These are phyloP conservation scores for Lathamus discolor DNA, from an alignment of 2,113 vertebrate genomes.

Conservation along the genomic window DNA sequence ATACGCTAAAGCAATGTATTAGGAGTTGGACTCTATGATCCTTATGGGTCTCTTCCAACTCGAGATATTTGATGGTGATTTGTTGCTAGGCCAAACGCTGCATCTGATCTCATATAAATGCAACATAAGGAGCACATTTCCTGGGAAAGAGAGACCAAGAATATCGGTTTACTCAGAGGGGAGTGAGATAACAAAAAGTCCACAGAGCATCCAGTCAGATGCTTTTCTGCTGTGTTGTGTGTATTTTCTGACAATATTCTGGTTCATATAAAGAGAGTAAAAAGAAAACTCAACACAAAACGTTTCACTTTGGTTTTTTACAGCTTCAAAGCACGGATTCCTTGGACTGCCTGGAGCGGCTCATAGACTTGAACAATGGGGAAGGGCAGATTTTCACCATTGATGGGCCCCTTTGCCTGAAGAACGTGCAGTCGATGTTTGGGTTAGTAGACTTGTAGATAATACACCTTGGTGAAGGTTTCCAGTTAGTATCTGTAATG, in stretches of 20 bases:
- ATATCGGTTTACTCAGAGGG: background rate
- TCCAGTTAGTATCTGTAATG: background rate
- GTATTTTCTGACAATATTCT: background rate
- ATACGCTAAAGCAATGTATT: background rate
- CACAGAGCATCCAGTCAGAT: background rate
- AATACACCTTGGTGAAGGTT: background rate
- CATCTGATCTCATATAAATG: background rate
- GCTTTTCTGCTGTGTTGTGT: background rate
- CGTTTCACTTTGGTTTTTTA: background rate
- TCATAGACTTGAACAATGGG: slow-evolving; percentile 90
- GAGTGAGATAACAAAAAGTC: background rate
- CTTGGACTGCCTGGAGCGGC: slow-evolving; percentile 90
- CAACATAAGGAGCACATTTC: background rate
- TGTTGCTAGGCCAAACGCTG: background rate
- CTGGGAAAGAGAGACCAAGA: background rate
- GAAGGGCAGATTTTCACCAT: slow-evolving; percentile 96
- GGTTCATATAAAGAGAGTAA: background rate
- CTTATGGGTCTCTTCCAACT: background rate
- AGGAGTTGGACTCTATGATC: background rate
- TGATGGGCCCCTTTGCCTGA: slow-evolving; percentile 93
- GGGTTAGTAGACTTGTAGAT: slow-evolving; percentile 76
- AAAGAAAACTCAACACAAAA: background rate
- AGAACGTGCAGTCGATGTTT: slow-evolving; percentile 98
- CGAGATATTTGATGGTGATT: background rate
- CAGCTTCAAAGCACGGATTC: slow-evolving; percentile 92